Base-by-base conservation (phyloP, 2,888 invertebrate genomes). In the Perithous albicinctus region DNA sequence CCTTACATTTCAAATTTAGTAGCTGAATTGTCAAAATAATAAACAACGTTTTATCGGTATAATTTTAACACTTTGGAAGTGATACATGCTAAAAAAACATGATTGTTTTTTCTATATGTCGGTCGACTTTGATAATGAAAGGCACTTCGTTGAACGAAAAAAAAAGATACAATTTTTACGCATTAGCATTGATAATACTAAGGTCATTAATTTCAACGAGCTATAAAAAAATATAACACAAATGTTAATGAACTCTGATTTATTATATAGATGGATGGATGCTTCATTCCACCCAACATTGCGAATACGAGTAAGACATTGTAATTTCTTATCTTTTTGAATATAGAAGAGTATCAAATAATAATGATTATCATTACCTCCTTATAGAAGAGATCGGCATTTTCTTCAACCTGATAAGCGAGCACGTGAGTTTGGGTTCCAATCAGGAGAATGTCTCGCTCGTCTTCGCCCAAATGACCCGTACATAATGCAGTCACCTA, bases 341-440 rank as follows among this genome's bases (percentile, higher is more conserved):
- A 12, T 20, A 26, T 2, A 54, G 0, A 12, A 54, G 54, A 3
- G 4, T 54, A 12, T 26, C 18, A 10, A 41, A n/a, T 12, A 12
- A 54, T 54, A 12, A 6, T 8, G 10, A 35, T 32, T 18, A 59
- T 59, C 29, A 15, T 12, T 6, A 95, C 95, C 93, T 98, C 98
- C 93, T 96, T 97, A 91, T 97, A 98, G 93, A 99, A 98, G 0
- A 98, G 93, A 91, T 99, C 98, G 18, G 96, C 95, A 93, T 99
- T 99, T 87, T 98, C 97, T 90, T 98, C 96, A 3, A 98, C 97
- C 93, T 98, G 97, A 92, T 98, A 99, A 0, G 96, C 98, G 69
- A 97, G 93, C 4, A 97, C 93, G 89, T 96, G 96, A 1, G 95
- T 96, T 56, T 94, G 93, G 0, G 96, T 96, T 43, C 98, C 98